Percentiles rank a stretch among this genome's conserved stretches.
These are phyloP conservation scores for Chionomys nivalis DNA, from an alignment of 2,113 vertebrate species.

Conservation along the genomic window DNA sequence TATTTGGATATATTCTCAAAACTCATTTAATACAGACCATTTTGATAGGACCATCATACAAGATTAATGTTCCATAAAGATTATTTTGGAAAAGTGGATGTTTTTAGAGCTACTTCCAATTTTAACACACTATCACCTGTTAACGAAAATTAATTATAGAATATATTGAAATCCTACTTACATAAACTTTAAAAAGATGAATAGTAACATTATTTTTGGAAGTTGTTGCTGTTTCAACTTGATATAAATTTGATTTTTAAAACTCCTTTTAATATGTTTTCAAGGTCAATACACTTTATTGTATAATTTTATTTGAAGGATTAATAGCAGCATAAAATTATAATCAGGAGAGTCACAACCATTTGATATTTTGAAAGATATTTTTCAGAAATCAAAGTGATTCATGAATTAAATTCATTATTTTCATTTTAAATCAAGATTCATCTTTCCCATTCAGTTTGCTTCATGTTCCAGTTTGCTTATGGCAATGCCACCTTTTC, in stretches of 20 bases:
- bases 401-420: conserved; percentile 23
- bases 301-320: conserved; percentile 38
- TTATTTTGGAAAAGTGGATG: conserved; percentile 14
- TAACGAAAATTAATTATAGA: conserved; percentile 12
- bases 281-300: conserved; percentile 15
- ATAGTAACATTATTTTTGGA: background rate
- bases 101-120: background rate
- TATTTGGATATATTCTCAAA: background rate
- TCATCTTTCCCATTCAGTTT: background rate
- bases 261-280: background rate
- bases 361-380: conserved; percentile 33
- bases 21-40: background rate
- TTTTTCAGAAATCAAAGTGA: conserved; percentile 40
- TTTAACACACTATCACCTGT: background rate
- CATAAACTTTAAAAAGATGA: background rate
- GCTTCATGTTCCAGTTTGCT: conserved; percentile 5
- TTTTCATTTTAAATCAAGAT: conserved; percentile 50
- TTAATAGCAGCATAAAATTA: background rate
- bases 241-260: conserved; percentile 19
- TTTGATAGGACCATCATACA: background rate
- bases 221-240: conserved; percentile 46
- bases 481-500: background rate
- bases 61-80: background rate
- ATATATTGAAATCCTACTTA: conserved; percentile 20
- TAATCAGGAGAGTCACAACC: background rate